These are phyloP conservation scores for Elgonia sp. DNA, from an alignment of 2,888 invertebrate species.

Conservation along the genomic window DNA sequence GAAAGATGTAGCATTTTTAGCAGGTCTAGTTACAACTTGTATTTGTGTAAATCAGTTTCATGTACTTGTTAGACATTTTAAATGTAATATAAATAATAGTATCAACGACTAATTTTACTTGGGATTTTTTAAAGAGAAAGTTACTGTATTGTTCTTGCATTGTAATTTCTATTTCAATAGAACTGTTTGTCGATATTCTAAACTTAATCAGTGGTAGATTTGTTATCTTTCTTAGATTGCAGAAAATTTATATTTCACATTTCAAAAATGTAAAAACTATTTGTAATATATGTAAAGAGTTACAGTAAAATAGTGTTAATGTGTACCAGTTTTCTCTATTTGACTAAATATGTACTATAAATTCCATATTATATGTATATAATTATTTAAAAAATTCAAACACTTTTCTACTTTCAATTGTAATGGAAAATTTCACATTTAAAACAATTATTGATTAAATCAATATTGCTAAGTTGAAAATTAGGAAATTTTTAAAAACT, in stretches of 20 bases:
- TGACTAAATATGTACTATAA: constrained; percentile 5
- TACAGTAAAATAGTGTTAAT: constrained; percentile 9
- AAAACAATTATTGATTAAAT: neutral
- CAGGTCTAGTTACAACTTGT: neutral
- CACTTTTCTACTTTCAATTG: constrained; percentile 7
- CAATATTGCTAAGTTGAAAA: neutral
- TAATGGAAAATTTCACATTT: neutral
- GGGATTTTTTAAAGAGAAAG: neutral
- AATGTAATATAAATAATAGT: neutral
- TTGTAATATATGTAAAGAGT: constrained; percentile 22
- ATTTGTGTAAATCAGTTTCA: neutral
- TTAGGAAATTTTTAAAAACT: neutral
- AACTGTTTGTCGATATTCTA: too few relatives aligned
- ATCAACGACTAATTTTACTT: neutral
- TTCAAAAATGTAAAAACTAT: neutral
- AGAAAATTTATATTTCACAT: neutral
- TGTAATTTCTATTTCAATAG: neutral
- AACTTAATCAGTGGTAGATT: neutral
- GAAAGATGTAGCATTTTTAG: neutral
- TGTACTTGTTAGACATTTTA: neutral
- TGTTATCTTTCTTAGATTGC: neutral
- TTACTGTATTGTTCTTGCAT: neutral
- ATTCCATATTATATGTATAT: constrained; percentile 13
- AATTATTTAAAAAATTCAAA: constrained; percentile 13
- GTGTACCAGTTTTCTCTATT: neutral